Percentiles rank a stretch among this genome's conserved stretches.
These are phyloP conservation scores for Ctena decussata DNA, from an alignment of 2,888 invertebrate species.

Conservation along the genomic window DNA sequence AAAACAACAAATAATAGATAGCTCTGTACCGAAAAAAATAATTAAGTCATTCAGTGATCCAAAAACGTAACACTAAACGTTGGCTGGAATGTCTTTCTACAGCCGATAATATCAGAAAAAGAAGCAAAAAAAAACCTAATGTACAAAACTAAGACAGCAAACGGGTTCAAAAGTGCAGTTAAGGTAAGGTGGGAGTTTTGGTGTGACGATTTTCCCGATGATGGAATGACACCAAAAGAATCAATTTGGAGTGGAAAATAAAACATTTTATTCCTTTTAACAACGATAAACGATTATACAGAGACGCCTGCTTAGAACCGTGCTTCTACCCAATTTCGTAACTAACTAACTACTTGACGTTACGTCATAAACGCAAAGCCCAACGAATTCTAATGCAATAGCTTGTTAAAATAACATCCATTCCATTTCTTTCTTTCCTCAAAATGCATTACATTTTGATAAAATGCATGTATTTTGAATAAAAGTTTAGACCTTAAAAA, in stretches of 20 bases:
- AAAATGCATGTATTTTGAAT: not conserved
- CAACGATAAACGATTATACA: not conserved
- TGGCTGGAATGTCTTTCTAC: too few species aligned
- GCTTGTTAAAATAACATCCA: not conserved
- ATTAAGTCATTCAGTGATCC: too few species aligned
- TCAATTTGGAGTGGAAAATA: not conserved
- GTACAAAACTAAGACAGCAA: too few species aligned
- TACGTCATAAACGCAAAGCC: not conserved
- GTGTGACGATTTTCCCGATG: constrained; percentile 3
- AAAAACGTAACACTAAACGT: too few species aligned
- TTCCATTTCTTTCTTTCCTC: not conserved
- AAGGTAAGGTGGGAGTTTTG: too few species aligned
- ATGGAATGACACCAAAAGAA: not conserved
- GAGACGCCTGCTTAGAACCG: not conserved
- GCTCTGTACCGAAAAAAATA: too few species aligned
- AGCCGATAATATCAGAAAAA: too few species aligned
- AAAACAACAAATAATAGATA: too few species aligned
- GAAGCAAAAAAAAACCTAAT: too few species aligned
- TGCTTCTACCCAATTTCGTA: not conserved
- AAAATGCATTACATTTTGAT: not conserved
- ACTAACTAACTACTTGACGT: not conserved
- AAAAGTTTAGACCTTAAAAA: not conserved
- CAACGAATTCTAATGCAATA: not conserved
- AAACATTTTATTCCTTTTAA: not conserved
- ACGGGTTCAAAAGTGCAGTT: too few species aligned